A percentile compares a stretch with the other conserved stretches of the same genome.
Conservation (phyloP, 2,113 vertebrate species). For the Austrofundulus limnaeus region DNA sequence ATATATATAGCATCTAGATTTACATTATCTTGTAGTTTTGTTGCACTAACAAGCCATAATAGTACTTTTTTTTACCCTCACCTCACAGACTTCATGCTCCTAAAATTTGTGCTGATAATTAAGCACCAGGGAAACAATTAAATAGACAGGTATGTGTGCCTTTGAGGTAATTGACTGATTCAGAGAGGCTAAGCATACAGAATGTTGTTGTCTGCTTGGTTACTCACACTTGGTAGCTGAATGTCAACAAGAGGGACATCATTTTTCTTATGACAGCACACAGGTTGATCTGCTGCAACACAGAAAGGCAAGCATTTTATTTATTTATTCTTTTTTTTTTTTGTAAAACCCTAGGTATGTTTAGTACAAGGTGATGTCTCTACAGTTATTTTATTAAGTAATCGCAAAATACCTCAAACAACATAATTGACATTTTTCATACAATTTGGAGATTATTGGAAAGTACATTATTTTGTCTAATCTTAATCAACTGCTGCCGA, state of each 20-base stretch:
- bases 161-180: slow-evolving; percentile 73
- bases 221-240: slow-evolving; percentile 22
- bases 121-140: slow-evolving; percentile 71
- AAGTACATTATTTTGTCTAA: too few relatives aligned
- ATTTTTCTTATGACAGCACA: slow-evolving; percentile 48
- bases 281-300: slow-evolving; percentile 25
- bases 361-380: too few relatives aligned
- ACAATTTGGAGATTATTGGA: too few relatives aligned
- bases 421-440: too few relatives aligned
- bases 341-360: too few relatives aligned
- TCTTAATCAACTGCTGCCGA: too few relatives aligned
- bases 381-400: too few relatives aligned
- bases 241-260: slow-evolving; percentile 35
- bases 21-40: slow-evolving; percentile 51
- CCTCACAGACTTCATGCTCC: slow-evolving; percentile 48
- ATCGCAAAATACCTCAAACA: too few relatives aligned
- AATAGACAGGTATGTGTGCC: slow-evolving; percentile 68
- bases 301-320: slow-evolving; percentile 24
- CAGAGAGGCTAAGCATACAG: slow-evolving; percentile 55
- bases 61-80: slow-evolving; percentile 5
- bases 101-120: slow-evolving; percentile 68
- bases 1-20: slow-evolving; percentile 17
- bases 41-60: slow-evolving; percentile 38
- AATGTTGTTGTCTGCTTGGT: slow-evolving; percentile 60
- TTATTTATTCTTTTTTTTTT: too few relatives aligned